Evolutionary conservation across 2,888 invertebrate species (phyloP), one percentile per base, ranked within the genome.

Genomic region (Tiphia femorata): DNA sequence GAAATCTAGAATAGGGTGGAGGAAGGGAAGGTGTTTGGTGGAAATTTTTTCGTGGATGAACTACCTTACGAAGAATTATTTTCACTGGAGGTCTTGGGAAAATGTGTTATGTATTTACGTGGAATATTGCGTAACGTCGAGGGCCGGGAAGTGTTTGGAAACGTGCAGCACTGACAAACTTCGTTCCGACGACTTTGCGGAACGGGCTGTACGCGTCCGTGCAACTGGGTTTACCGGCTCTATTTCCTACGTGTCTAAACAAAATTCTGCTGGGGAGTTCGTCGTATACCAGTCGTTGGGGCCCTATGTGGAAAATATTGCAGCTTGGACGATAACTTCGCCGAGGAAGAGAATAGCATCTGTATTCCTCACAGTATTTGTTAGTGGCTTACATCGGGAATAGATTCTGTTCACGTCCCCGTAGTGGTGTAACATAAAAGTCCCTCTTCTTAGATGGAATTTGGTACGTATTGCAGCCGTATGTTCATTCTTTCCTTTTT

Each of bases 101-200:
- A 67, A 70, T 58, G 67, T 68, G 64, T 69, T 80, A 76, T 77
- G 78, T 78, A 78, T 79, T 81, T 81, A 78, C 76, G 72, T 75
- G 75, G 74, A 77, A 79, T 72, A 79, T 81, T 81, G 80, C 80
- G 80, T 81, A 81, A 81, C 76, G 64, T 62, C 70, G 64, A 68
- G 67, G 68, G 63, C 72, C 72, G 73, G 71, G 71, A 72, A 75
- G 72, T 75, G 59, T 71, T 67, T 66, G 64, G 55, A 68, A 73
- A 73, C 67, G 67, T 67, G 70, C 64, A 53, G 46, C 64, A 57
- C 64, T 64, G 64, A 67, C 70, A 70, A 69, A 64, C 55, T 58
- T 65, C 60, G 62, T 66, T 55, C 51, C 64, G 51, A 56, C 66
- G 67, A 62, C 53, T 66, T 58, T 47, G 48, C 46, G 44, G 56